Base-by-base conservation (phyloP, 37 sponge, comb jelly and placozoan species). In the Chondrilla cf. caribensis region DNA sequence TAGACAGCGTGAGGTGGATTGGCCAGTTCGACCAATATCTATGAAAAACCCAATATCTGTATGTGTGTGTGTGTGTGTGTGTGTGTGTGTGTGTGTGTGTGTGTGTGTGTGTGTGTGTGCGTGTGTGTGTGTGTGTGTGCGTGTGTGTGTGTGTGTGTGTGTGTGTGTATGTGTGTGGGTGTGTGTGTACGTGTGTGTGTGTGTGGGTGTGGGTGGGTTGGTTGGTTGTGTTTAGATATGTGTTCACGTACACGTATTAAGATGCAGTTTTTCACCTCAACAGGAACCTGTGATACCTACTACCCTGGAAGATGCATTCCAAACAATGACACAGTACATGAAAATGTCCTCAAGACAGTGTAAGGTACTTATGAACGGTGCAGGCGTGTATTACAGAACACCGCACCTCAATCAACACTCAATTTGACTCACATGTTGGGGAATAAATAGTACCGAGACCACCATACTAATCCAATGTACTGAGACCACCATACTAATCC, bases 281-380 rank as follows among this genome's bases (percentile, higher is more conserved):
- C 51, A 93, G 94, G 87, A 90, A 4, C 88, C 88, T 24, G 88
- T 84, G 2, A 19, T 81, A n/a, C 64, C 71, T 77, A 90, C 88
- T 9, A 84, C 84, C 58, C 55, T 93, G 38, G 91, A 93, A 31
- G 91, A 90, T 77, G 94, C 94, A 0, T 93, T 87, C 75, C 83
- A 72, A 19, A 81, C 66, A 39, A 62, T 89, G 58, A 59, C 80
- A 57, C 94, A 87, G 44, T 79, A 76, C 58, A 82, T 93, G 91
- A 81, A 32, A 29, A 81, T 77, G 62, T 67, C 84, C 58, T 62
- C 85, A n/a, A 84, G 88, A 44, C 84, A 87, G 29, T 93, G 94
- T 78, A 62, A 76, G 58, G 93, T 92, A 31, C 60, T 79, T 58
- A 2, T 26, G 68, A n/a, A n/a, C n/a, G n/a, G n/a, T n/a, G n/a